Evolutionary conservation across 2,113 vertebrate species (phyloP).

Genomic region (Serinus canaria): DNA sequence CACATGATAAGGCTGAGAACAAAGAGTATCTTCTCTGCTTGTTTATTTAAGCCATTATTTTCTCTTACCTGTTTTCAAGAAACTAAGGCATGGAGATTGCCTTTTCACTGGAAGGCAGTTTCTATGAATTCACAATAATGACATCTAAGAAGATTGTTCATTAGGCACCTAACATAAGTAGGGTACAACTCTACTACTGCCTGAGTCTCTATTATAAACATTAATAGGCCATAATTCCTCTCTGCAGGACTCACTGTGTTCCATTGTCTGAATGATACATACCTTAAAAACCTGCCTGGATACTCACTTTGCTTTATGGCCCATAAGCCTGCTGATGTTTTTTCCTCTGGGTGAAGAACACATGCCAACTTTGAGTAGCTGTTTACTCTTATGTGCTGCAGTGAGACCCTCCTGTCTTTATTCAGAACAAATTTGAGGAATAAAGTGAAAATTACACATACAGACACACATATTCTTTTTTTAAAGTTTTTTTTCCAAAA

Average conservation of each 20-base stretch:
- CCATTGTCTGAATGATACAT: constrained; percentile 21
- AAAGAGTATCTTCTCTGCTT: neutral
- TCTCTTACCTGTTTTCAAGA: neutral
- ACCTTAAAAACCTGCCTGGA: constrained; percentile 32
- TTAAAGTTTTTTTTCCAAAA: rapidly evolving
- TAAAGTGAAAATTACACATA: neutral
- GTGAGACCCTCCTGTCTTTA: neutral
- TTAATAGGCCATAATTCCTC: constrained; percentile 7
- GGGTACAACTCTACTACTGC: constrained; percentile 33
- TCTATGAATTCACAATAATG: constrained; percentile 13
- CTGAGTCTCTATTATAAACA: constrained; percentile 4
- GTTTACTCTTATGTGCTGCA: neutral
- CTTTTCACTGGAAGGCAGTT: neutral
- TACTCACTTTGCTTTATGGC: neutral
- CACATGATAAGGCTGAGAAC: neutral
- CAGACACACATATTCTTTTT: neutral
- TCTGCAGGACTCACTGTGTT: neutral
- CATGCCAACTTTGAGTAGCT: neutral
- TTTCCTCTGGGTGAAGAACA: constrained; percentile 27
- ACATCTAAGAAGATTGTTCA: neutral
- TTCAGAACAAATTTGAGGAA: neutral
- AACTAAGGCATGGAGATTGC: neutral
- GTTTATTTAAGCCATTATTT: neutral
- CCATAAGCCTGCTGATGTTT: neutral
- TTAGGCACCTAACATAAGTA: constrained; percentile 17